These are phyloP conservation scores for Aulostomus chinensis DNA, from an alignment of 2,797 vertebrate species.

Conservation along the genomic window DNA sequence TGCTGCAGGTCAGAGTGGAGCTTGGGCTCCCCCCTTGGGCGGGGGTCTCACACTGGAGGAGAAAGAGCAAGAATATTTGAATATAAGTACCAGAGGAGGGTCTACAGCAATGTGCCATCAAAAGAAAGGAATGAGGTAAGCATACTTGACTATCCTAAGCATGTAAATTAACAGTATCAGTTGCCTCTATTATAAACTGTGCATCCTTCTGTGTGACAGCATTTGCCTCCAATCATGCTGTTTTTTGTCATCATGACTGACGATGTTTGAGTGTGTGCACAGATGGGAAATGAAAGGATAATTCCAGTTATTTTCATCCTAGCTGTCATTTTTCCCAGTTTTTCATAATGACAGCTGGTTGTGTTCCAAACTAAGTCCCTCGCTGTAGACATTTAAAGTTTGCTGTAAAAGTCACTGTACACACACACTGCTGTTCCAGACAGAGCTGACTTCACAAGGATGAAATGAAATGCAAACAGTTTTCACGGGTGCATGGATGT, in stretches of 20 bases:
- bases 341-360: conserved; percentile 33
- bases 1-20: conserved; percentile 94
- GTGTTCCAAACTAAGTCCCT: conserved; percentile 38
- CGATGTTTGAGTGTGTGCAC: conserved; percentile 23
- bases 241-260: conserved; percentile 23
- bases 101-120: no score
- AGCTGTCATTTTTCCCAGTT: conserved; percentile 46
- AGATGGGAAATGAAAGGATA: conserved; percentile 56
- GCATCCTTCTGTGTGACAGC: conserved; percentile 28
- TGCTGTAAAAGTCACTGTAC: conserved; percentile 11
- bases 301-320: conserved; percentile 59
- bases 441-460: conserved; percentile 7
- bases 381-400: conserved; percentile 28
- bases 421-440: conserved; percentile 15
- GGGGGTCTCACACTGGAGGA: conserved; percentile 78
- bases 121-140: no score
- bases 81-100: background rate
- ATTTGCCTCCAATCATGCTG: conserved; percentile 31
- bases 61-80: background rate
- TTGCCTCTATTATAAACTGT: conserved; percentile 15
- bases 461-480: background rate
- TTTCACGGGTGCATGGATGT: conserved; percentile 2
- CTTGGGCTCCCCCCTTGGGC: conserved; percentile 89
- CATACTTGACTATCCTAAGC: no score
- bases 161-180: conserved; percentile 32